These are phyloP conservation scores for Lysandra bellargus DNA, from an alignment of 2,888 invertebrate genomes.

Conservation along the genomic window DNA sequence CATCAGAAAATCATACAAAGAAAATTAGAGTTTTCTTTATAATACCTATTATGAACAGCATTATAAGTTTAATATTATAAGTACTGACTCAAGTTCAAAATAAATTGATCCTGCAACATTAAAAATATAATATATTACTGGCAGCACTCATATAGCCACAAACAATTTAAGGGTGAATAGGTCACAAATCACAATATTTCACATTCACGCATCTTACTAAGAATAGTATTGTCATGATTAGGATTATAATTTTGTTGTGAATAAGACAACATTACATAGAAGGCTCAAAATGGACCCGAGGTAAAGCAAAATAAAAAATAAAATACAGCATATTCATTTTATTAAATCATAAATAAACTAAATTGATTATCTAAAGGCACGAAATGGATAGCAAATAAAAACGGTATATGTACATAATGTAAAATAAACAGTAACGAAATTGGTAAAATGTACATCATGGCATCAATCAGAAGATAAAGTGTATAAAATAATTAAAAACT, in stretches of 20 bases:
- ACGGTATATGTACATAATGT: conserved; percentile 70
- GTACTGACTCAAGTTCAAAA: no score
- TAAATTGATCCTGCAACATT: no score
- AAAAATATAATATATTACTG: neutral
- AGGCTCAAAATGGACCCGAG: conserved; percentile 58
- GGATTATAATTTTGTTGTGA: conserved; percentile 23
- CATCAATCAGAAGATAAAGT: conserved; percentile 57
- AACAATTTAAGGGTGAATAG: conserved; percentile 1
- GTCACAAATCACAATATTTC: conserved; percentile 5
- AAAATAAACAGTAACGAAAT: conserved; percentile 54
- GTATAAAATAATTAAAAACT: conserved; percentile 43
- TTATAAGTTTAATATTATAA: no score
- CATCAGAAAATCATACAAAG: no score
- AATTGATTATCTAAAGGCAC: conserved; percentile 69
- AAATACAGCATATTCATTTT: conserved; percentile 67
- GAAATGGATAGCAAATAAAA: conserved; percentile 69
- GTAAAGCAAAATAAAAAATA: conserved; percentile 50
- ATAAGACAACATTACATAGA: conserved; percentile 23
- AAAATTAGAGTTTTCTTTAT: no score
- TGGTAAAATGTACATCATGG: conserved; percentile 76
- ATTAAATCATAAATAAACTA: conserved; percentile 77
- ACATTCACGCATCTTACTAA: conserved; percentile 8
- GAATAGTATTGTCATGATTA: conserved; percentile 28
- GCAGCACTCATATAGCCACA: neutral
- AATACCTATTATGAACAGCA: no score